Evolutionary conservation across 2,797 vertebrate genomes (phyloP), one percentile per base, ranked within the genome.

Genomic region (Crenichthys baileyi): DNA sequence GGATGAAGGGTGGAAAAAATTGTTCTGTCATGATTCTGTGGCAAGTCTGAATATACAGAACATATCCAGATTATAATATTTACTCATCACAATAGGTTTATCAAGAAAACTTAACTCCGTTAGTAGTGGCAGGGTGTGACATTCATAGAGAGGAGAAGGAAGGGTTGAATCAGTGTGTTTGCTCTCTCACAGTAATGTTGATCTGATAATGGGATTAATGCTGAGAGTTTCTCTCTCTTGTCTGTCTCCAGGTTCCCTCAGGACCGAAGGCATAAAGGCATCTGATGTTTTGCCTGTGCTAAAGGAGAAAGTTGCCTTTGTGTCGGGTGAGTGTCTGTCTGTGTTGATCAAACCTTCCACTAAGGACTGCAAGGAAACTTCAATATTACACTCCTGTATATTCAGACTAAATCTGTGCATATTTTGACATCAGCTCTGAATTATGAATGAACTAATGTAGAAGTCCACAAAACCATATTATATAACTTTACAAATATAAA

Each of bases 261-360:
- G 96, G 94, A 98, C 97, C 77, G 98, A 99, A 89, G 97, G 96
- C 89, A 96, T 99, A 93, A 99, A 97, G 96, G 97, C 97, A 79
- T 97, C 97, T 75, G 98, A 99, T 88, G 98, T 99, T 75, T 96
- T 99, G 84, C 96, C 97, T 50, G 97, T 97, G 87, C 93, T 99
- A 73, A 99, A 99, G 94, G 98, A 99, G 94, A 99, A 99, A 94
- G 97, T 99, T 79, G 98, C 98, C 90, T 99, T 99, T 2, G 97
- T 99, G 65, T 99, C 98, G 91, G 98, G 98, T 99, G 89, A 94
- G 97, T 92, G 7, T 56, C 12, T 13, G 44, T n/a, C 63, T 1
- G 1, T n/a, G 51, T 18, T n/a, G 18, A 20, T 53, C 31, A 18
- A 65, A 65, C 16, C 70, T 31, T 5, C 70, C 70, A 50, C 12